These are phyloP conservation scores for Acrossocheilus fasciatus DNA, from an alignment of 2,797 vertebrate genomes.

Conservation along the genomic window DNA sequence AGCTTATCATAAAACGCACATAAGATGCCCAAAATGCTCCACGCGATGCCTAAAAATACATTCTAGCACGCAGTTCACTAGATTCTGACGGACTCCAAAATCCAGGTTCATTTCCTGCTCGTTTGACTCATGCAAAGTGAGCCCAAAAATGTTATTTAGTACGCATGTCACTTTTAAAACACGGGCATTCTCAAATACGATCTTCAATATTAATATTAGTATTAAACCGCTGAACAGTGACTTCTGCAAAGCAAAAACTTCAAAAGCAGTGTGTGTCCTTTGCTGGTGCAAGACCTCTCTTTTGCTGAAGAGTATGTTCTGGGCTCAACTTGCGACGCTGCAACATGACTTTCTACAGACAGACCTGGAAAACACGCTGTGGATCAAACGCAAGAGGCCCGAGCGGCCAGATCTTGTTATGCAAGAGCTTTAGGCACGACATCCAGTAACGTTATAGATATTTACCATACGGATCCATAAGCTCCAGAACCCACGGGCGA, in stretches of 20 bases:
- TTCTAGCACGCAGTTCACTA: not conserved
- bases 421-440: conserved; percentile 27
- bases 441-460: conserved; percentile 22
- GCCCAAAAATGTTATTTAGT: not conserved
- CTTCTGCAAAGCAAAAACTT: not conserved
- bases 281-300: not conserved
- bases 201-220: too few relatives aligned
- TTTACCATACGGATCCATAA: conserved; percentile 96
- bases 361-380: not conserved
- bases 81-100: not conserved
- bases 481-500: conserved; percentile 95
- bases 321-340: not conserved
- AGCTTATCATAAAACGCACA: not conserved
- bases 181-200: not conserved
- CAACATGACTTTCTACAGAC: not conserved
- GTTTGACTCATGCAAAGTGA: not conserved
- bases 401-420: conserved; percentile 15
- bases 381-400: not conserved
- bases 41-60: not conserved
- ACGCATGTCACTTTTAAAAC: not conserved
- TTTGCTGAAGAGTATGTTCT: not conserved
- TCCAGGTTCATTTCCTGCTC: not conserved
- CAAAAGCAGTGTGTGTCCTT: not conserved
- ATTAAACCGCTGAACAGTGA: not conserved
- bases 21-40: not conserved